phyloP scores from a whole-genome alignment of 2,113 vertebrate genomes.

The Misgurnus anguillicaudatus region DNA sequence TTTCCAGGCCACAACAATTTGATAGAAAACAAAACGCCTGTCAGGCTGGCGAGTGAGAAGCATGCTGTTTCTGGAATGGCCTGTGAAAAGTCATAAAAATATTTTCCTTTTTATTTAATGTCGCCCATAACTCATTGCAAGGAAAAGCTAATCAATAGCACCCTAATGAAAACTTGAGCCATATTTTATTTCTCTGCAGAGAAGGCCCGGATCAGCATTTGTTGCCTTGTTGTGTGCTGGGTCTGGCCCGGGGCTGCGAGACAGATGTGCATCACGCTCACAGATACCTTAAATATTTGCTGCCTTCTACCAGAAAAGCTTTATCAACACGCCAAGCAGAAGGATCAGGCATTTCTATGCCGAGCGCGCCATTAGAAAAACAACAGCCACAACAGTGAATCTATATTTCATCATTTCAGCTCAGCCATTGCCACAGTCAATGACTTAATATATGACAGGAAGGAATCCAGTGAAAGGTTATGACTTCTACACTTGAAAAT shows the following conservation, averaged over 20 bases:
- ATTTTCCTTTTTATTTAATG: constrained; percentile 99
- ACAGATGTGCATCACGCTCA: constrained; percentile 78
- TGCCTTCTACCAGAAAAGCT: constrained; percentile 68
- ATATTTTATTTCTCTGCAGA: constrained; percentile 96
- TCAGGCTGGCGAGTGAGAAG: constrained; percentile 69
- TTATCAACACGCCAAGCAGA: constrained; percentile 67
- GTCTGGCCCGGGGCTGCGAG: constrained; percentile 76
- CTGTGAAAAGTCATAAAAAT: constrained; percentile 97
- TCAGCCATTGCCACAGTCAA: constrained; percentile 30
- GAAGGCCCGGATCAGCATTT: constrained; percentile 95
- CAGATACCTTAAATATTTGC: constrained; percentile 78
- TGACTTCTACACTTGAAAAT: constrained; percentile 50
- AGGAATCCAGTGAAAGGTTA: constrained; percentile 49
- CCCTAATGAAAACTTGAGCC: constrained; percentile 99
- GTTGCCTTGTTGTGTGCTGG: constrained; percentile 78
- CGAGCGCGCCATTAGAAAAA: constrained; percentile 56
- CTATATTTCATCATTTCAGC: constrained; percentile 52
- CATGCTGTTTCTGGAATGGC: constrained; percentile 82
- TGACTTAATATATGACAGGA: constrained; percentile 45
- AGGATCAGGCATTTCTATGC: constrained; percentile 59
- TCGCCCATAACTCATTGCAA: constrained; percentile 96
- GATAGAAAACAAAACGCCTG: constrained; percentile 73
- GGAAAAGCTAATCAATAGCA: constrained; percentile 99
- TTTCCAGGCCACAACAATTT: constrained; percentile 69
- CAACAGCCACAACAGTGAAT: constrained; percentile 51